phyloP scores from a whole-genome alignment of 1,140 invertebrate genomes.

The Carposina sasakii region DNA sequence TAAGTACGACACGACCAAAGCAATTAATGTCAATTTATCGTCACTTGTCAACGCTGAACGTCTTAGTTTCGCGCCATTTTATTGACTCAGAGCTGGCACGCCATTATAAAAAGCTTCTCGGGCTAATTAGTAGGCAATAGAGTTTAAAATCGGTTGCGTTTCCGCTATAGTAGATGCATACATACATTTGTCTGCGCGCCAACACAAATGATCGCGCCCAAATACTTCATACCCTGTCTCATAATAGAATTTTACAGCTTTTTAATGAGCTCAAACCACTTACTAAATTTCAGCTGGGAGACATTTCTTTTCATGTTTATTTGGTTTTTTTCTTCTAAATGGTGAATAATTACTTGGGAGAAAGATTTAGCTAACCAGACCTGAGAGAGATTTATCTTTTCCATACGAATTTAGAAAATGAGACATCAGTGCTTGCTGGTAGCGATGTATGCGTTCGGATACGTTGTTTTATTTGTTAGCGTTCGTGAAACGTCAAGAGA shows the following conservation, averaged over 20 bases:
- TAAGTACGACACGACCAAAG: conserved; percentile 36
- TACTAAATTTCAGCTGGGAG: conserved; percentile 53
- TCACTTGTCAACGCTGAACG: conserved; percentile 45
- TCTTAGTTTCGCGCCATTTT: conserved; percentile 46
- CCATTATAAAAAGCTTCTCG: too few relatives aligned
- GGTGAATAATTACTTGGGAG: conserved; percentile 59
- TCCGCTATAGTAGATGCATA: conserved; percentile 14
- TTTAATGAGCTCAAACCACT: conserved; percentile 63
- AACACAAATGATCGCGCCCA: conserved; percentile 31
- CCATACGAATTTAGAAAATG: conserved; percentile 69
- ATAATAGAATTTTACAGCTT: conserved; percentile 63
- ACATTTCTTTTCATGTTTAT: conserved; percentile 58
- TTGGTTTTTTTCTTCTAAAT: conserved; percentile 32
- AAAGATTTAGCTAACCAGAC: conserved; percentile 66
- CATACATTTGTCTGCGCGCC: conserved; percentile 25
- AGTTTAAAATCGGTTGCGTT: conserved; percentile 26
- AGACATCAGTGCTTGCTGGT: conserved; percentile 48
- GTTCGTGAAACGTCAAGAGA: conserved; percentile 36
- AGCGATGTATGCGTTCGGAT: conserved; percentile 22
- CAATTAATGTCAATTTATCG: conserved; percentile 65
- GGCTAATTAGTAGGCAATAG: conserved; percentile 21
- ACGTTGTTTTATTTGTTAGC: conserved; percentile 35
- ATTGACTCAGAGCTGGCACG: too few relatives aligned
- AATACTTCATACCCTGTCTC: conserved; percentile 40
- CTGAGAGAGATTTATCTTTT: conserved; percentile 66